Evolutionary conservation across 2,888 invertebrate genomes (phyloP).

Genomic region (Melieria picta): DNA sequence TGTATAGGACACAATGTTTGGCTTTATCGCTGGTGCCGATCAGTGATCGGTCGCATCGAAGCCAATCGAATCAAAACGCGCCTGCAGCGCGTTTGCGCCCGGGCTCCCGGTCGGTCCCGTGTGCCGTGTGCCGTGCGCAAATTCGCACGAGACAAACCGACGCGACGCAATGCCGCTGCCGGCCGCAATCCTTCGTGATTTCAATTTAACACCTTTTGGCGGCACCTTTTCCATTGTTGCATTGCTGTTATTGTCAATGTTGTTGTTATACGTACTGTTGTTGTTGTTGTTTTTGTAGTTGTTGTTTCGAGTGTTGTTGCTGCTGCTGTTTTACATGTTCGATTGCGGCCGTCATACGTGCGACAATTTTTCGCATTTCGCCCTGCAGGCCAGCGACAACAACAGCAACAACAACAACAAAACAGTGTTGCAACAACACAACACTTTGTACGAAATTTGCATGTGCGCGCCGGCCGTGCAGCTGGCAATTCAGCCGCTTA

Average conservation of each 20-base stretch:
- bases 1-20: constrained; percentile 41
- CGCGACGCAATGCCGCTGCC: constrained; percentile 18
- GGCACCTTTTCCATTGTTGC: constrained; percentile 38
- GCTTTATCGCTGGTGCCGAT: constrained; percentile 32
- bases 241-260: background rate
- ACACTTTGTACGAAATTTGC: too few species aligned
- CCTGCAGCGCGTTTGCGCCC: constrained; percentile 39
- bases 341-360: constrained; percentile 39
- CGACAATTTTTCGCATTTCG: constrained; percentile 32
- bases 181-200: constrained; percentile 54
- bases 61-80: constrained; percentile 4
- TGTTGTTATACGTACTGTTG: constrained; percentile 9
- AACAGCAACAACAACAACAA: too few species aligned
- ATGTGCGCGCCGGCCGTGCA: too few species aligned
- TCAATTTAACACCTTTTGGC: constrained; percentile 63
- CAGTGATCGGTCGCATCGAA: constrained; percentile 17
- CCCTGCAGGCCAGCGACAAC: background rate
- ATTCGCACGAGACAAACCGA: constrained; percentile 27
- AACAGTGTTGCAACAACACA: too few species aligned
- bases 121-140: constrained; percentile 17
- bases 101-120: too few species aligned
- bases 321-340: constrained; percentile 39
- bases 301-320: constrained; percentile 26
- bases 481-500: too few species aligned
- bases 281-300: too few species aligned